Evolutionary conservation across 2,797 vertebrate genomes (phyloP), one percentile per base, ranked within the genome.

Genomic region (Eidolon dupreanum): DNA sequence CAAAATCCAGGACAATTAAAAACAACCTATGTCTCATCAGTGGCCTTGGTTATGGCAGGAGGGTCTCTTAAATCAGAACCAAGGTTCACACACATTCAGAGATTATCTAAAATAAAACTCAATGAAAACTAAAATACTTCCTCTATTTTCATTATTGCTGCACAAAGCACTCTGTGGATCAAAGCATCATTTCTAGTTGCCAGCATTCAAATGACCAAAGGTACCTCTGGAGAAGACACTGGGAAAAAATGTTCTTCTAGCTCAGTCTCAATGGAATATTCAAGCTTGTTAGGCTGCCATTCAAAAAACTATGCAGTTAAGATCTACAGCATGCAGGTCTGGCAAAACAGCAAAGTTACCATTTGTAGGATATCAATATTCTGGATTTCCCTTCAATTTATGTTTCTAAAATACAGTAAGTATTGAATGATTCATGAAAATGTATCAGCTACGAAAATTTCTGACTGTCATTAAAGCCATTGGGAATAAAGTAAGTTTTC

Each of bases 361-460:
- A 95, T 92, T 71, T 95, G 81, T 68, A 74, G 43, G 75, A 63
- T 79, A 92, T 82, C 38, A 49, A 33, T 94, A 93, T 94, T 94
- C 88, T 79, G 82, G 38, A 90, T 96, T 95, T 84, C 71, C 82
- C 84, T 90, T 95, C 77, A 31, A 90, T 59, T 90, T 75, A 75
- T 51, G 31, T 87, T 93, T 93, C 66, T 55, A 92, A 94, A 88
- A 73, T 82, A 92, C 11, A 87, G 71, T 79, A 90, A 92, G 78
- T 65, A 73, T 55, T 81, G 46, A 74, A 66, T 71, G 89, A 95
- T 75, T 94, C 87, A 63, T 57, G 51, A 91, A 89, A 96, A 96
- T 83, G 89, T 91, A 96, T 87, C 91, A 92, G 43, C 84, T 65
- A 53, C 49, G 90, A 65, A 92, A 81, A 84, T 61, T 74, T 88